Percentiles rank a stretch among this genome's conserved stretches.
Evolutionary conservation across 2,113 vertebrate species (phyloP).

Genomic region (Varanus salvator): DNA sequence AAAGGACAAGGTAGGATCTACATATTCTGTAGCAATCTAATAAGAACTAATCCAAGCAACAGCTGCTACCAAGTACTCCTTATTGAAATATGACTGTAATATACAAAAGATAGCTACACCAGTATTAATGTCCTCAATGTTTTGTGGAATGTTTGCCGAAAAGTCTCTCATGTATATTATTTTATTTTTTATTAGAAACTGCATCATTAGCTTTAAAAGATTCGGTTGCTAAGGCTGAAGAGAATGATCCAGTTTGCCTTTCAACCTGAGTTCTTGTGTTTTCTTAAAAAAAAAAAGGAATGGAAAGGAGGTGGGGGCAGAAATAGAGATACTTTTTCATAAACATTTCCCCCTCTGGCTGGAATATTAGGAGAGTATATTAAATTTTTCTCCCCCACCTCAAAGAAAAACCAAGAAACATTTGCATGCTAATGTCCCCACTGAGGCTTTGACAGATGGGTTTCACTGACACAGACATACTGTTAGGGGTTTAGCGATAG

Average conservation of each 20-base stretch:
- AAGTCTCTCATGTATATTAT: slow-evolving; percentile 78
- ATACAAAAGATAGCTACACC: slow-evolving; percentile 78
- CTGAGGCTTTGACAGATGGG: slow-evolving; percentile 85
- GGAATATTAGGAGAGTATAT: slow-evolving; percentile 85
- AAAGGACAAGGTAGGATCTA: slow-evolving; percentile 44
- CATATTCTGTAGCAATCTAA: slow-evolving; percentile 78
- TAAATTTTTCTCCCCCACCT: slow-evolving; percentile 75
- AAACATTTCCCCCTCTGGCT: slow-evolving; percentile 78
- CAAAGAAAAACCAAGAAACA: slow-evolving; percentile 81
- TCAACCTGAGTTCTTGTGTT: slow-evolving; percentile 38
- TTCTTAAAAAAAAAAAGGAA: not conserved
- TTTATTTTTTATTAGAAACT: slow-evolving; percentile 82
- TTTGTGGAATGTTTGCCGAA: slow-evolving; percentile 56
- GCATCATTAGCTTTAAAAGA: slow-evolving; percentile 80
- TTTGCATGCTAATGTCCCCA: slow-evolving; percentile 88
- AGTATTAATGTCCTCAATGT: slow-evolving; percentile 79
- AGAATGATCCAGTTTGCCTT: slow-evolving; percentile 47
- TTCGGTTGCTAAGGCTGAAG: slow-evolving; percentile 56
- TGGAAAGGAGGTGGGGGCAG: slow-evolving; percentile 44
- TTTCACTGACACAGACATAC: slow-evolving; percentile 84
- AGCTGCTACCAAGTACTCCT: slow-evolving; percentile 71
- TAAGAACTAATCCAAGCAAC: slow-evolving; percentile 80
- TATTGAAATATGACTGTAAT: slow-evolving; percentile 86
- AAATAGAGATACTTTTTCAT: slow-evolving; percentile 64
- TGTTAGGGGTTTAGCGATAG: slow-evolving; percentile 81